Base-by-base conservation (phyloP, 2,888 invertebrate genomes). In the Drosophila macrothrix region DNA sequence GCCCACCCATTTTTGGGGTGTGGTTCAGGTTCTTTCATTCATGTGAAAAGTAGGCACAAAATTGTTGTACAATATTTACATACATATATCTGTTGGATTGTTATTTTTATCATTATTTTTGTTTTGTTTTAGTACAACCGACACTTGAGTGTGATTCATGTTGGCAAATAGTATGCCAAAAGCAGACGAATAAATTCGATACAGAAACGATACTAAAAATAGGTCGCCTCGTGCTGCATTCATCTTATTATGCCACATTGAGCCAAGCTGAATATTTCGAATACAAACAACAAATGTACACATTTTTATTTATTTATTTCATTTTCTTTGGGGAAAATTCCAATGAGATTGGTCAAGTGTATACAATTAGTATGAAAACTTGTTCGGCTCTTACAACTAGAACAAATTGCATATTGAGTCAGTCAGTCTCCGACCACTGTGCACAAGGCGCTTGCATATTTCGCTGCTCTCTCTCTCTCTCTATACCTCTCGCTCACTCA, bases 21-120 rank as follows among this genome's bases (percentile, higher is more conserved):
- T 82, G 78, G 80, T 76, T 76, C 29, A 22, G 12, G 33, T 46
- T 72, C 29, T 49, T 81, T 78, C 71, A 78, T 81, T 81, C 77
- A 80, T 76, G 37, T 58, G 19, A 66, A 59, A 66, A 55, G 31
- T 37, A 29, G 31, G 49, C n/a, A 53, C 62, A 25, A 16, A 22
- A 73, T 54, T 43, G n/a, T 56, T 61, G 25, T 25, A 62, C 58
- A 58, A 58, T 52, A 61, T 31, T 58, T 43, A 50, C 49, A 60
- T 60, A 25, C 4, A 16, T 25, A 54, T 33, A 0, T 35, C 6
- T 37, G 22, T 46, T 25, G 12, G 6, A 43, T 4, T 46, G 4
- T 9, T 16, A 28, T 55, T 31, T 33, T 29, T 22, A 31, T 19
- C 2, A 9, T 50, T 29, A 33, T 62, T 33, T 12, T 12, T 33